Evolutionary conservation across 2,888 invertebrate species (phyloP).

Genomic region (Sinohyriopsis cumingii): DNA sequence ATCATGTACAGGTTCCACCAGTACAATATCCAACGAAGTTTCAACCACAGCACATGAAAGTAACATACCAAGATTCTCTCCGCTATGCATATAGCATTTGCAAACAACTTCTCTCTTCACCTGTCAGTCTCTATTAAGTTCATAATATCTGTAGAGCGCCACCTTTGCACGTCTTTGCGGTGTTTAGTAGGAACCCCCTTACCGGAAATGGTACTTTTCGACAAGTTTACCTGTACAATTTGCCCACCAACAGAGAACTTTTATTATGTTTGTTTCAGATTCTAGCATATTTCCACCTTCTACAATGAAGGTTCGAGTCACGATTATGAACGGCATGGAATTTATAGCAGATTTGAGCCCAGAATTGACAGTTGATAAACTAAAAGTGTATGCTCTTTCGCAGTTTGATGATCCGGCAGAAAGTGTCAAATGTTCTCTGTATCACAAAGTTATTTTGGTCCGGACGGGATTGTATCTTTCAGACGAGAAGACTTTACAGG

Average conservation of each 20-base stretch:
- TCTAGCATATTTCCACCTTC: slow-evolving; percentile 63
- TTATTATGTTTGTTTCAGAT: slow-evolving; percentile 71
- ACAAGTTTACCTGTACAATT: no score
- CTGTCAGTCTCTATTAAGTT: no score
- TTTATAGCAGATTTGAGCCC: slow-evolving; percentile 63
- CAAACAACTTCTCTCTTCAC: no score
- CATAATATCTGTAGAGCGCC: no score
- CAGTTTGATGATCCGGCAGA: slow-evolving; percentile 70
- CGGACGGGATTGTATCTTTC: slow-evolving; percentile 67
- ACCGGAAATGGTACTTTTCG: no score
- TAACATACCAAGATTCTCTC: no score
- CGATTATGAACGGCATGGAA: slow-evolving; percentile 68
- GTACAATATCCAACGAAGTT: no score
- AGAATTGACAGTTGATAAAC: slow-evolving; percentile 69
- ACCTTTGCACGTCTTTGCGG: no score
- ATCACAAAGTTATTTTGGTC: slow-evolving; percentile 70
- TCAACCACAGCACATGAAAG: no score
- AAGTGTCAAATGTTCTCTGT: slow-evolving; percentile 68
- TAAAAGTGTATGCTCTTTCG: slow-evolving; percentile 70
- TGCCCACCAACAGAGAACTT: neutral
- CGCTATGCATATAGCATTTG: no score
- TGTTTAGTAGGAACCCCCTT: no score
- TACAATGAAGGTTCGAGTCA: slow-evolving; percentile 67
- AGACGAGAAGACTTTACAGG: slow-evolving; percentile 69
- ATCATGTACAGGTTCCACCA: no score